Evolutionary conservation across 2,888 invertebrate genomes (phyloP).

Genomic region (Phengaris alcon): DNA sequence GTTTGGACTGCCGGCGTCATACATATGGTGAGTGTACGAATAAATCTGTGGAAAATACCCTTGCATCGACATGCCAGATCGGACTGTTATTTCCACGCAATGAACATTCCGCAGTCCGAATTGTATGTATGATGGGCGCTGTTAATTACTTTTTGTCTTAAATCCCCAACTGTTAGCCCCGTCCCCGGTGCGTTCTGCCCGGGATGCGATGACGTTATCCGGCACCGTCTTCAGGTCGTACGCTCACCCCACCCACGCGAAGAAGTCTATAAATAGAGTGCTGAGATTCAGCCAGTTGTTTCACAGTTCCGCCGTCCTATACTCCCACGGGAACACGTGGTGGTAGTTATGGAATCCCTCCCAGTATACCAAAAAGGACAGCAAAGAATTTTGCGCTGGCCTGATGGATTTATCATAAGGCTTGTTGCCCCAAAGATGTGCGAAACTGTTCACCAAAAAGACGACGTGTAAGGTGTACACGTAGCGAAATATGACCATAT

Average conservation of each 20-base stretch:
- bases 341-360: conserved; percentile 60
- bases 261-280: conserved; percentile 54
- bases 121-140: too few species aligned
- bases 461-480: conserved; percentile 72
- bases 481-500: conserved; percentile 71
- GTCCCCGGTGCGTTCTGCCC: conserved; percentile 47
- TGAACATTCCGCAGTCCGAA: too few species aligned
- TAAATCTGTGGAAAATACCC: too few species aligned
- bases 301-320: conserved; percentile 51
- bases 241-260: conserved; percentile 55
- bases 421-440: conserved; percentile 73
- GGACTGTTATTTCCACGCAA: too few species aligned
- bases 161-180: conserved; percentile 34
- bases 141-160: not conserved
- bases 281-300: conserved; percentile 44
- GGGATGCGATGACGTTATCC: conserved; percentile 39
- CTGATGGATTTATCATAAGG: conserved; percentile 62
- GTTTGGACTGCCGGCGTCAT: too few species aligned
- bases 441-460: conserved; percentile 83
- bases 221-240: conserved; percentile 52
- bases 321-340: conserved; percentile 56
- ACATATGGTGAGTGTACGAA: too few species aligned
- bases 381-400: conserved; percentile 44
- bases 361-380: conserved; percentile 46
- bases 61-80: too few species aligned